Evolutionary conservation across 2,888 invertebrate species (phyloP).

Genomic region (Parnassius glacialis): DNA sequence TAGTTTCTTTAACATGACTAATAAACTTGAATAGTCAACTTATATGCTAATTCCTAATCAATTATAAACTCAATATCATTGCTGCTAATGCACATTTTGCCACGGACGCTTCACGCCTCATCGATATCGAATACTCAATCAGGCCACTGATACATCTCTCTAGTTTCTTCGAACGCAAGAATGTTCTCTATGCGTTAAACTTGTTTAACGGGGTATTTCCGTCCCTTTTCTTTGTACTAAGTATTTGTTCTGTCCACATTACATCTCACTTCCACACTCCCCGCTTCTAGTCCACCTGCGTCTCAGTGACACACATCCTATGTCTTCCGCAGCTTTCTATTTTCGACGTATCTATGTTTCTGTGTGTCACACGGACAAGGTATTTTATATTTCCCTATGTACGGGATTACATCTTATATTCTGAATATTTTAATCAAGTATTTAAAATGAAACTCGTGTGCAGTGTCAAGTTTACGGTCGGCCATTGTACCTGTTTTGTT

Average conservation of each 20-base stretch:
- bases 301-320: constrained; percentile 65
- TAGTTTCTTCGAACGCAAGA: constrained; percentile 65
- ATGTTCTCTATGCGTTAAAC: constrained; percentile 57
- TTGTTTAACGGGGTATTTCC: constrained; percentile 54
- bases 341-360: constrained; percentile 64
- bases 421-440: constrained; percentile 28
- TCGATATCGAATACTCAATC: constrained; percentile 53
- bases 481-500: constrained; percentile 39
- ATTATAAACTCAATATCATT: constrained; percentile 1
- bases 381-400: constrained; percentile 9
- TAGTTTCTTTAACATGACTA: neutral
- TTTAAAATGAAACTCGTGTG: constrained; percentile 19
- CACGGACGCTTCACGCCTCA: constrained; percentile 32
- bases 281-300: constrained; percentile 64
- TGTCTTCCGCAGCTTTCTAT: constrained; percentile 76
- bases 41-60: neutral
- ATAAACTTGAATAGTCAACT: neutral
- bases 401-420: constrained; percentile 17
- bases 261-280: constrained; percentile 53
- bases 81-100: constrained; percentile 26
- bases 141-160: constrained; percentile 59
- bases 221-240: constrained; percentile 61
- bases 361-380: constrained; percentile 35
- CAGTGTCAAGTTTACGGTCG: constrained; percentile 54
- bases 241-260: constrained; percentile 52